Evolutionary conservation across 2,113 vertebrate species (phyloP), one percentile per base, ranked within the genome.

Genomic region (Manacus vitellinus): DNA sequence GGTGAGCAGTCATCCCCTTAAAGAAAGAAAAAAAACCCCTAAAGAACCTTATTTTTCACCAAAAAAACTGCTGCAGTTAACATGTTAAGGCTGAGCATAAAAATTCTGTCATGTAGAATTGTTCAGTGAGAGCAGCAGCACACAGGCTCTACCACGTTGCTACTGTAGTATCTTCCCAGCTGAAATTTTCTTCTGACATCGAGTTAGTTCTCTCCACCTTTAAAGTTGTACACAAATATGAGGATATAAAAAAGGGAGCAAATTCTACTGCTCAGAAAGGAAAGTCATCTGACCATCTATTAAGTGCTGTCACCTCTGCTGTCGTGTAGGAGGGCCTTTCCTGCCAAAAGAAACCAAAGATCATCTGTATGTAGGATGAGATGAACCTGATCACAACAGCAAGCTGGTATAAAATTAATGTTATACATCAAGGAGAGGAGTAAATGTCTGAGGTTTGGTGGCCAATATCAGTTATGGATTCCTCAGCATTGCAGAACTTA

Each of bases 31-130:
- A 47, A 58, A 17, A 17, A 3, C 3, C 14, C 31, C 25, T 5
- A 41, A 46, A 28, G 24, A 52, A 12, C 15, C 21, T 2, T 25
- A 61, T 6, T 2, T 1, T 2, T 6, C 2, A 6, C 4, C 0
- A 6, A 9, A 30, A 49, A 24, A 3, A 0, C 8, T 21, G 6
- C 37, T 82, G 44, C 30, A 35, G 18, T 65, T 83, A 33, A 33
- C 5, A 4, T 41, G 20, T 56, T 73, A 3, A 21, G 8, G 25
- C 31, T 76, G 55, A 71, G 46, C 39, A 35, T 61, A 41, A 31
- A 65, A 30, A n/a, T 4, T 59, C 5, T 80, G 46, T 44, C 7
- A 4, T 35, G 6, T 80, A 5, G 56, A 76, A 49, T 46, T 73
- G 28, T 54, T 91, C 2, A 2, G 3, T 61, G 37, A 61, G 23